Percentiles rank a stretch among this genome's conserved stretches.
phyloP scores from a whole-genome alignment of 2,113 vertebrate species.

The Bagarius yarrelli region DNA sequence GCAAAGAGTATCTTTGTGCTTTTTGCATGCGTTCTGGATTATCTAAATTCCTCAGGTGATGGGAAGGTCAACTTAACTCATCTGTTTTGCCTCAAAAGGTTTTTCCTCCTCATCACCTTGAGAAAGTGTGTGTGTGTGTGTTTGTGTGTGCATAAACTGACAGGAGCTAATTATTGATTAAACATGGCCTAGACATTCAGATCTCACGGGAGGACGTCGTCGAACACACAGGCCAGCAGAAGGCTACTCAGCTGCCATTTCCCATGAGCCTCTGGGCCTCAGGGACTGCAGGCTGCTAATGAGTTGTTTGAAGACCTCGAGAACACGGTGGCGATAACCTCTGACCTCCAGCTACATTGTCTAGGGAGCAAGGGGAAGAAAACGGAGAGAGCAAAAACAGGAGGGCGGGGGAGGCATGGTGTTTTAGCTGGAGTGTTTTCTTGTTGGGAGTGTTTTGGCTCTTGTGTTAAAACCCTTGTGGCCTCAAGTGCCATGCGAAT shows the following conservation, averaged over 20 bases:
- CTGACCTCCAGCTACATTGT: conserved; percentile 65
- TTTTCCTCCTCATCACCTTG: conserved; percentile 32
- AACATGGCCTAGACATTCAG: conserved; percentile 65
- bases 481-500: conserved; percentile 42
- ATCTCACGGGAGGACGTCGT: conserved; percentile 65
- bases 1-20: background rate
- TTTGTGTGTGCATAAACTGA: conserved; percentile 62
- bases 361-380: conserved; percentile 64
- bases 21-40: background rate
- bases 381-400: conserved; percentile 40
- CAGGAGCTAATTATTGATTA: conserved; percentile 78
- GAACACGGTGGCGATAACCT: conserved; percentile 73
- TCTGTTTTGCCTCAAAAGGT: background rate
- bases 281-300: conserved; percentile 71
- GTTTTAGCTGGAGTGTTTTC: conserved; percentile 48
- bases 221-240: conserved; percentile 69
- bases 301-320: conserved; percentile 75
- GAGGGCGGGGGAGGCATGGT: conserved; percentile 30
- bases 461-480: conserved; percentile 52
- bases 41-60: conserved; percentile 21
- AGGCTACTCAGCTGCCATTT: conserved; percentile 61
- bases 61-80: conserved; percentile 19
- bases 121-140: background rate
- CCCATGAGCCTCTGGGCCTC: conserved; percentile 65
- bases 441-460: conserved; percentile 46